These are phyloP conservation scores for Coluber constrictor DNA, from an alignment of 2,797 vertebrate genomes.

Conservation along the genomic window DNA sequence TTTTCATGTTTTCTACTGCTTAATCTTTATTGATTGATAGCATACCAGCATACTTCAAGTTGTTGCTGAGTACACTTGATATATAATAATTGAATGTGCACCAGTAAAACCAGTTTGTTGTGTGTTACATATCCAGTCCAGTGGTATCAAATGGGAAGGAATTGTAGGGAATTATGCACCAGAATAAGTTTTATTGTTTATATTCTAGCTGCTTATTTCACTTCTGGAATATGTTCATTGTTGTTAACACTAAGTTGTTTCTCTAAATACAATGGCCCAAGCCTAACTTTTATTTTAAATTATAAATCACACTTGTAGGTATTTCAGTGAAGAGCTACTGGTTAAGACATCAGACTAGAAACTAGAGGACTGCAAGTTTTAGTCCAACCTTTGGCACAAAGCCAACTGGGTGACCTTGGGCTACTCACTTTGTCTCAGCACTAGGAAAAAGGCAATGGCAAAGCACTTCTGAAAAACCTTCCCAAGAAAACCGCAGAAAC, in stretches of 20 bases:
- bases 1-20: background rate
- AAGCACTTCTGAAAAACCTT: background rate
- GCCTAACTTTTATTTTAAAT: background rate
- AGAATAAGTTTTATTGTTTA: background rate
- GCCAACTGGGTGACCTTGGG: background rate
- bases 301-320: background rate
- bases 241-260: background rate
- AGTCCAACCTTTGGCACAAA: background rate
- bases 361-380: background rate
- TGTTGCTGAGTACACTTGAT: background rate
- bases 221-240: background rate
- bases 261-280: background rate
- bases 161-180: background rate
- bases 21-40: background rate
- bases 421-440: background rate
- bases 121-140: background rate
- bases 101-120: background rate
- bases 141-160: background rate
- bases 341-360: background rate
- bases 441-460: background rate
- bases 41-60: background rate
- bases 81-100: background rate
- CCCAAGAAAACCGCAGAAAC: background rate
- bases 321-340: background rate
- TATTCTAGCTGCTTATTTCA: background rate